Base-by-base conservation (phyloP, 1,140 invertebrate genomes). In the Hestina assimilis region DNA sequence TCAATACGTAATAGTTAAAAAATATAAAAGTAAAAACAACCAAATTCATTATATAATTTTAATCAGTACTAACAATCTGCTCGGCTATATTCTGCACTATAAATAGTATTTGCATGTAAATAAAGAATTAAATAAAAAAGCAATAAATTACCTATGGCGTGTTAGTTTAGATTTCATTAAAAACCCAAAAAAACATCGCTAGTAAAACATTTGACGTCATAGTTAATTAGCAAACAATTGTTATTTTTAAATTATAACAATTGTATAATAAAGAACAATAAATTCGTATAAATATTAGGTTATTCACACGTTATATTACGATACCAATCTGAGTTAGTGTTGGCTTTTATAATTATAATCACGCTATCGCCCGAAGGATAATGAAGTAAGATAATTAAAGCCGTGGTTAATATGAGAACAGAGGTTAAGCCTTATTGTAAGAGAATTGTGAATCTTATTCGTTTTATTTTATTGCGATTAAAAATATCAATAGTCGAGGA, bases 241-340 rank as follows among this genome's bases (percentile, higher is more conserved):
- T 31, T 11, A 31, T 11, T 11, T 11, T 9, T 31, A 31, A 31
- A 11, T 11, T 2, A 11, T 11, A 12, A n/a, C 12, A 21, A 4
- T 41, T 41, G 5, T 5, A 31, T 31, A 11, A 12, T 11, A 11
- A 12, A 12, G 11, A 41, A 41, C 38, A 41, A 31, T 41, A 21
- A 11, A 41, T 20, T 11, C 17, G 8, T 11, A 41, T 41, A 41
- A 41, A 41, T 21, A 41, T 12, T 11, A 15, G 3, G n/a, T 11
- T 41, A 17, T 54, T 55, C 51, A 54, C 51, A 55, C 52, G 41
- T 55, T 23, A 55, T 46, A 35, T 14, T 17, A 14, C 24, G 52
- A 45, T 54, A 45, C 17, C 6, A 9, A 55, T 45, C 52, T 38
- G 41, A 38, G 52, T 45, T 55, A 26, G 29, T 28, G 15, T 19